These are phyloP conservation scores for Oncopeltus fasciatus DNA, from an alignment of 1,140 invertebrate genomes.

Conservation along the genomic window DNA sequence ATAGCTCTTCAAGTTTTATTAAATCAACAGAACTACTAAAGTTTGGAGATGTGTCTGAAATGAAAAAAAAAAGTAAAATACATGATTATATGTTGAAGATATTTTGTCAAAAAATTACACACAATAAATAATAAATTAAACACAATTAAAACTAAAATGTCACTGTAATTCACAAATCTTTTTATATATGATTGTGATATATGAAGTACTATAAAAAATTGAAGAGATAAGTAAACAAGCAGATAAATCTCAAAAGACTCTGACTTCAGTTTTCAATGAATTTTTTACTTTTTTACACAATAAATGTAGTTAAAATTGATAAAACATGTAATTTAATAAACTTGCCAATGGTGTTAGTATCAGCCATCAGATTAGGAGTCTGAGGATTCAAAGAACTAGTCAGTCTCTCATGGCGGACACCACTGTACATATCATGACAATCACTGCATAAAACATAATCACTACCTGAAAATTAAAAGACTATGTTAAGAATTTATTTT, in stretches of 20 bases:
- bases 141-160: too few species aligned
- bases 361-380: slow-evolving; percentile 12
- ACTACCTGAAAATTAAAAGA: slow-evolving; percentile 14
- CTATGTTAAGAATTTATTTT: neutral
- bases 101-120: too few species aligned
- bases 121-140: too few species aligned
- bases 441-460: slow-evolving; percentile 22
- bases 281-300: too few species aligned
- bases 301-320: too few species aligned
- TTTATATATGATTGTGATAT: too few species aligned
- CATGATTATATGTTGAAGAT: too few species aligned
- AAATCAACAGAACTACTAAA: slow-evolving; percentile 4
- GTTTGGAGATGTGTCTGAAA: neutral
- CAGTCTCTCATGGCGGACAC: slow-evolving; percentile 13
- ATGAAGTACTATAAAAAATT: too few species aligned
- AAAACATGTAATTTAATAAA: neutral
- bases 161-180: too few species aligned
- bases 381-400: neutral
- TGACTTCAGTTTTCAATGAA: too few species aligned
- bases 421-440: slow-evolving; percentile 21
- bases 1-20: slow-evolving; percentile 13
- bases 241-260: too few species aligned
- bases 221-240: too few species aligned
- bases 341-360: neutral
- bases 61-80: neutral